Conservation (phyloP, 2,113 vertebrate genomes). For the Cynopterus brachyotis region DNA sequence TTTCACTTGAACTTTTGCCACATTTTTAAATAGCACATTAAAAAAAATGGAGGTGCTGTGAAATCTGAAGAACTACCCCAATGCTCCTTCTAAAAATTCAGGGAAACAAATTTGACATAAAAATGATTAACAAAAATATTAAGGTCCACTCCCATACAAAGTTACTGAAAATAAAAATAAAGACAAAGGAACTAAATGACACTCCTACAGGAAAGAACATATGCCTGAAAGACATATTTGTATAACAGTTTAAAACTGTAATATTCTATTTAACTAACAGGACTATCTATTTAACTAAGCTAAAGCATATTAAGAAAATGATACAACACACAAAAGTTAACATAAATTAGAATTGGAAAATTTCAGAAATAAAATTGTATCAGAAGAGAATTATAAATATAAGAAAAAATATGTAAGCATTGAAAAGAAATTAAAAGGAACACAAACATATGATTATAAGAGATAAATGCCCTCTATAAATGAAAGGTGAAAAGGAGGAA, state of each 20-base stretch:
- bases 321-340: background rate
- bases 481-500: background rate
- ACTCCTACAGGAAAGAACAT: background rate
- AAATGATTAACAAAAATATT: background rate
- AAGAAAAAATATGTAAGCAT: conserved; percentile 12
- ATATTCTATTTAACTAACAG: background rate
- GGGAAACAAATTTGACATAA: background rate
- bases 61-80: background rate
- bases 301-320: background rate
- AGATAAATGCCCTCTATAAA: background rate
- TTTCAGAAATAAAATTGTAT: background rate
- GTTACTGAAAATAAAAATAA: background rate
- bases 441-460: background rate
- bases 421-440: background rate
- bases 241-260: background rate
- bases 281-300: background rate
- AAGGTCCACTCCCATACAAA: background rate
- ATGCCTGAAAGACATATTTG: background rate
- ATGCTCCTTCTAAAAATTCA: background rate
- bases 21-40: background rate
- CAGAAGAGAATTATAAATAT: background rate
- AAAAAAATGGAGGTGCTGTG: background rate
- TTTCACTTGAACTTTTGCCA: background rate
- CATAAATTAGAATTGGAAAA: background rate
- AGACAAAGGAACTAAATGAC: background rate